These are phyloP conservation scores for Sphaerophoria rueppellii DNA, from an alignment of 2,888 invertebrate species.

Conservation along the genomic window DNA sequence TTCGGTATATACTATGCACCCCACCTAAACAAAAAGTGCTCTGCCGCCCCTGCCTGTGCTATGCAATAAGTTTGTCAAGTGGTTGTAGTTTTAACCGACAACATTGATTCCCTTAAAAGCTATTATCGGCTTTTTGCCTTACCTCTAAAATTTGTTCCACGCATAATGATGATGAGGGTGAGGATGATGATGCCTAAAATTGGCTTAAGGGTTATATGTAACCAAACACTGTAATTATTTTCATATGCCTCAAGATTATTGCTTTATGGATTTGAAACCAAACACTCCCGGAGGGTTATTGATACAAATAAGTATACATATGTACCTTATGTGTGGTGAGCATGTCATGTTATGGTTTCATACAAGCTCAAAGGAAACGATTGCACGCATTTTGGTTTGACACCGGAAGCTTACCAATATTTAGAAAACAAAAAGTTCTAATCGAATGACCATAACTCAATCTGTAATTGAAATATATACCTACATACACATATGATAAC, in stretches of 20 bases:
- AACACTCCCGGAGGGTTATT: background rate
- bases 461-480: conserved; percentile 37
- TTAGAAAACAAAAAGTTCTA: conserved; percentile 32
- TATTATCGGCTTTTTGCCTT: background rate
- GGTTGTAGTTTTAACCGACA: background rate
- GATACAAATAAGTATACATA: conserved; percentile 2
- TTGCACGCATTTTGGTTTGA: conserved; percentile 4
- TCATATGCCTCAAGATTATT: conserved; percentile 60
- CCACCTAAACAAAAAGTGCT: too few relatives aligned
- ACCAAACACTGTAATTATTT: conserved; percentile 55
- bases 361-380: background rate
- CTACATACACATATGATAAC: background rate
- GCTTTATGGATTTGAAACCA: conserved; percentile 12
- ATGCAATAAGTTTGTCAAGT: too few relatives aligned
- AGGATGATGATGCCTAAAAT: conserved; percentile 43
- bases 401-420: conserved; percentile 36
- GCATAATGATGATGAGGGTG: background rate
- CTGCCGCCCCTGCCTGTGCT: too few relatives aligned
- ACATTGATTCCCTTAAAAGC: background rate
- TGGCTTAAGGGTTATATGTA: conserved; percentile 52
- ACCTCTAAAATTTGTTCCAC: too few relatives aligned
- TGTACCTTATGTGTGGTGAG: background rate
- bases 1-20: too few relatives aligned
- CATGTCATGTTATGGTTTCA: background rate
- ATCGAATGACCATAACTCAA: conserved; percentile 55